phyloP scores from a whole-genome alignment of 2,113 vertebrate species.

The Oenanthe melanoleuca region DNA sequence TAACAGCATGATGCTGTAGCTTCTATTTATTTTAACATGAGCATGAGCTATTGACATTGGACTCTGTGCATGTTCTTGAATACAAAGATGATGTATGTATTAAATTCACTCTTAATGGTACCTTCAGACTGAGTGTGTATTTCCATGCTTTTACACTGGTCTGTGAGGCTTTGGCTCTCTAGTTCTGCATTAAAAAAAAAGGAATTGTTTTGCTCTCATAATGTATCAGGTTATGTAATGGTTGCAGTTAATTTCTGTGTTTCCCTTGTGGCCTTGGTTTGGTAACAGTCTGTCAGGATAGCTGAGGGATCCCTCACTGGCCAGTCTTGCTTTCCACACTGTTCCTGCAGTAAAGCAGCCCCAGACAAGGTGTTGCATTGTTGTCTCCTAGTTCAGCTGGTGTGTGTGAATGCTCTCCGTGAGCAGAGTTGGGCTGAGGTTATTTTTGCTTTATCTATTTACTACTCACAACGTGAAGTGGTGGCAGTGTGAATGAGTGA shows the following conservation, averaged over 20 bases:
- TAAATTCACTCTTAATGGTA: neutral
- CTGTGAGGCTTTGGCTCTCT: neutral
- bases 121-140: neutral
- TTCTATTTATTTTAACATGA: slow-evolving; percentile 56
- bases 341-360: neutral
- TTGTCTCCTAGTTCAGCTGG: neutral
- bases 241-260: neutral
- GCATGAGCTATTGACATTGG: slow-evolving; percentile 55
- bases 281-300: neutral
- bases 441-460: neutral
- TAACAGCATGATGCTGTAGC: slow-evolving; percentile 70
- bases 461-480: neutral
- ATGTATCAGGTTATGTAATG: neutral
- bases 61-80: slow-evolving; percentile 57
- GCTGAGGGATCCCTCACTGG: neutral
- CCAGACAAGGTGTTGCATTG: neutral
- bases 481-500: neutral
- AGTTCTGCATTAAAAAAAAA: neutral
- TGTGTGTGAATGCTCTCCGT: neutral
- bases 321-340: neutral
- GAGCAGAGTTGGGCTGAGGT: neutral
- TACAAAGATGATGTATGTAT: neutral
- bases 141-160: neutral
- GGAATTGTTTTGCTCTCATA: neutral
- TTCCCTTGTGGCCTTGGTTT: neutral